Conservation (phyloP, 30 jellyfish, hydroid and myxozoan genomes). For the Cassiopea andromeda region DNA sequence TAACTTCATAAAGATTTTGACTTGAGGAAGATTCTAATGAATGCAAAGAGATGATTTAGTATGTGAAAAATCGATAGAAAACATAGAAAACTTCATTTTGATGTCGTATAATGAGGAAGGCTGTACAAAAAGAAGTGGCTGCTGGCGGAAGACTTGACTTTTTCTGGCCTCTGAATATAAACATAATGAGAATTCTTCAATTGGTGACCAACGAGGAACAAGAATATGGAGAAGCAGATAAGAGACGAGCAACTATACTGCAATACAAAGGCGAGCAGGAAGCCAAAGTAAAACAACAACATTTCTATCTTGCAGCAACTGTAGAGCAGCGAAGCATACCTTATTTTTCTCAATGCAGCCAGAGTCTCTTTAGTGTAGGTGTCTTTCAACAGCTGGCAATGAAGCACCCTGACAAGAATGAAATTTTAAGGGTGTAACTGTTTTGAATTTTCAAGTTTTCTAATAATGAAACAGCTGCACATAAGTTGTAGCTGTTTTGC, state of each 20-base stretch:
- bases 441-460: not conserved
- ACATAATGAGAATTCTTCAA: not conserved
- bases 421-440: not conserved
- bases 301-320: not conserved
- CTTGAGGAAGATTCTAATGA: too few species aligned
- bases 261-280: not conserved
- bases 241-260: not conserved
- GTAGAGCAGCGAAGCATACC: constrained; percentile 41
- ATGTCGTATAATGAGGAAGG: too few species aligned
- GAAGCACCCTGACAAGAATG: constrained; percentile 67
- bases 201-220: not conserved
- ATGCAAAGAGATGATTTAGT: too few species aligned
- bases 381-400: constrained; percentile 68
- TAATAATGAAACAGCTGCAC: not conserved
- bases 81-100: too few species aligned
- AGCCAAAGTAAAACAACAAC: not conserved
- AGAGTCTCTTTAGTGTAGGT: constrained; percentile 82
- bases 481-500: not conserved
- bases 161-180: not conserved
- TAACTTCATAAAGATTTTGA: too few species aligned
- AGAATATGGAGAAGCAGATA: not conserved
- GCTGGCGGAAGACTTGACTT: too few species aligned
- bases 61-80: too few species aligned
- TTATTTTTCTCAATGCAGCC: constrained; percentile 71
- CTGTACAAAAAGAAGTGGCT: too few species aligned